Percentiles rank a stretch among this genome's conserved stretches.
phyloP scores from a whole-genome alignment of 2,113 vertebrate genomes.

The Montifringilla adamsi region DNA sequence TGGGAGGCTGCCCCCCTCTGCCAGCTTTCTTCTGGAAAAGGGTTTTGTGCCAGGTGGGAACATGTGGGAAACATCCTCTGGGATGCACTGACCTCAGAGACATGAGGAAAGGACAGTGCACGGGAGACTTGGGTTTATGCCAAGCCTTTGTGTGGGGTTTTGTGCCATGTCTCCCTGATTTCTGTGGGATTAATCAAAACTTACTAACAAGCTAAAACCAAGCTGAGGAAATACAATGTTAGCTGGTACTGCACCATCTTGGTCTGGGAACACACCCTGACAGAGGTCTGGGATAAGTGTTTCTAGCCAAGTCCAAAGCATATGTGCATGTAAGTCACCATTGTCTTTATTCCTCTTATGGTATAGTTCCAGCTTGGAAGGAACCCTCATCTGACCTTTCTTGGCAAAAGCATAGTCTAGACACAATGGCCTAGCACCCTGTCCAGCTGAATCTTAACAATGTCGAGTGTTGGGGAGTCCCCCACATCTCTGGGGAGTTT shows the following conservation, averaged over 20 bases:
- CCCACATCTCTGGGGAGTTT: neutral
- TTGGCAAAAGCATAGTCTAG: neutral
- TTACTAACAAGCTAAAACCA: neutral
- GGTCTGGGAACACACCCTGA: neutral
- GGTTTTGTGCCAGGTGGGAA: neutral
- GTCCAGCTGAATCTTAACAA: neutral
- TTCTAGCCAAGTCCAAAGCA: neutral
- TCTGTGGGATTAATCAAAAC: neutral
- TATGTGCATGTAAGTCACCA: too few relatives aligned
- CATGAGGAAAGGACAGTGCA: rapidly evolving
- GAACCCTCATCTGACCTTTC: neutral
- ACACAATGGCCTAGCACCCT: neutral
- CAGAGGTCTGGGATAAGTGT: neutral
- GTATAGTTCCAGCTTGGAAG: neutral
- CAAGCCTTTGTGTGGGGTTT: rapidly evolving
- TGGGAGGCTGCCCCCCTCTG: neutral
- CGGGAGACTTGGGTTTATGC: neutral
- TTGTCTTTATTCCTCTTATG: neutral
- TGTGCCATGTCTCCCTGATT: neutral
- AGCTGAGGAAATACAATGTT: neutral
- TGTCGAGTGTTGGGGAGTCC: rapidly evolving
- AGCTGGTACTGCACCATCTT: neutral
- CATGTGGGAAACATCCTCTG: rapidly evolving
- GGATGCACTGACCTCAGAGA: rapidly evolving
- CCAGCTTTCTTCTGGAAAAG: neutral